Conservation (phyloP, 2,113 vertebrate genomes). For the Lepus americanus region DNA sequence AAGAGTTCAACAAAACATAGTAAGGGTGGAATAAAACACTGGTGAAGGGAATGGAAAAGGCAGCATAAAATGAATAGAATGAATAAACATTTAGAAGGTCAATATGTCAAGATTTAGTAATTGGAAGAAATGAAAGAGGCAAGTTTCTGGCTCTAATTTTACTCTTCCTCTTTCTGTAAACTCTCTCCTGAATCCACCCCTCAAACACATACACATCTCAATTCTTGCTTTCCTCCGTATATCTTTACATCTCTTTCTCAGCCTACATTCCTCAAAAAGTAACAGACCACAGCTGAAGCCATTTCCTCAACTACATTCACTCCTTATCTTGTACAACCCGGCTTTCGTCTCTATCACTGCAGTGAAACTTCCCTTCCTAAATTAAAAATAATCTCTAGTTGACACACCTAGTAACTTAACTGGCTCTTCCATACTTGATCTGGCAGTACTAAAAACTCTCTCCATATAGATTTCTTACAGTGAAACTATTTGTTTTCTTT, state of each 20-base stretch:
- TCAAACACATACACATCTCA: constrained; percentile 21
- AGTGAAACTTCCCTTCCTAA: constrained; percentile 13
- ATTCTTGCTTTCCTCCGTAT: constrained; percentile 37
- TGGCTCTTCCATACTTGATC: constrained; percentile 13
- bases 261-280: constrained; percentile 27
- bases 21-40: neutral
- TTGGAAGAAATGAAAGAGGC: neutral
- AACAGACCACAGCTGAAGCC: neutral
- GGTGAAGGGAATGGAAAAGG: neutral
- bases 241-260: constrained; percentile 1
- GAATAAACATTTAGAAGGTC: neutral
- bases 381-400: constrained; percentile 57
- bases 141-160: constrained; percentile 45
- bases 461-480: neutral
- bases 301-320: constrained; percentile 27
- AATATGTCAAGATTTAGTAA: constrained; percentile 6
- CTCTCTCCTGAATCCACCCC: neutral
- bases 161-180: constrained; percentile 32
- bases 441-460: neutral
- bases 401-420: constrained; percentile 38
- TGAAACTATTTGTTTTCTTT: constrained; percentile 21
- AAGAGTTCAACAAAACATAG: neutral
- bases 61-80: constrained; percentile 12
- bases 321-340: constrained; percentile 5
- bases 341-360: constrained; percentile 17